Percentiles rank a stretch among this genome's conserved stretches.
phyloP scores from a whole-genome alignment of 1,140 invertebrate genomes.

The Heliconius himera region DNA sequence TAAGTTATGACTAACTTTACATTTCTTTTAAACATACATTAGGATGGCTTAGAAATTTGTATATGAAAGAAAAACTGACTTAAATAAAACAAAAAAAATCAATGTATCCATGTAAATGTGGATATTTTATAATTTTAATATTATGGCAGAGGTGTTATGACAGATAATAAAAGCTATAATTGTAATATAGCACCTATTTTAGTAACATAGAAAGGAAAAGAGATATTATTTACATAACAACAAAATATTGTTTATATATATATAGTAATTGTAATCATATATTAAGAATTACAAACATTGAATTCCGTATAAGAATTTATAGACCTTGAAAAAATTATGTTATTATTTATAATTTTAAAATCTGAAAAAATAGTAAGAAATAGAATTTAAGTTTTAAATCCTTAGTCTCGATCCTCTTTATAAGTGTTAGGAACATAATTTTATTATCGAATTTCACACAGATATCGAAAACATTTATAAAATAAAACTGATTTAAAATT shows the following conservation, averaged over 20 bases:
- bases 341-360: background rate
- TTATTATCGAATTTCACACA: background rate
- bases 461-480: background rate
- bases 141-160: background rate
- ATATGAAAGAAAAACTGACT: background rate
- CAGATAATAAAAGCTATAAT: background rate
- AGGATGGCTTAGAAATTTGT: background rate
- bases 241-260: no score
- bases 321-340: background rate
- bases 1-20: background rate
- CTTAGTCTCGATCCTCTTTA: background rate
- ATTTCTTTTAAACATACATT: background rate
- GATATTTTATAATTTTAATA: background rate
- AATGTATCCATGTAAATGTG: background rate
- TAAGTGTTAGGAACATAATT: background rate
- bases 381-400: background rate
- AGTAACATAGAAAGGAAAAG: background rate
- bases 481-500: background rate
- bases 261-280: background rate
- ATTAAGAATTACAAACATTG: background rate
- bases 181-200: constrained; percentile 9
- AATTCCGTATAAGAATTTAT: constrained; percentile 3
- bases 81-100: background rate
- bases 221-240: background rate
- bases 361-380: background rate